Evolutionary conservation across 92 coral and sea anemone genomes (phyloP).

Genomic region (Pocillopora grandis): DNA sequence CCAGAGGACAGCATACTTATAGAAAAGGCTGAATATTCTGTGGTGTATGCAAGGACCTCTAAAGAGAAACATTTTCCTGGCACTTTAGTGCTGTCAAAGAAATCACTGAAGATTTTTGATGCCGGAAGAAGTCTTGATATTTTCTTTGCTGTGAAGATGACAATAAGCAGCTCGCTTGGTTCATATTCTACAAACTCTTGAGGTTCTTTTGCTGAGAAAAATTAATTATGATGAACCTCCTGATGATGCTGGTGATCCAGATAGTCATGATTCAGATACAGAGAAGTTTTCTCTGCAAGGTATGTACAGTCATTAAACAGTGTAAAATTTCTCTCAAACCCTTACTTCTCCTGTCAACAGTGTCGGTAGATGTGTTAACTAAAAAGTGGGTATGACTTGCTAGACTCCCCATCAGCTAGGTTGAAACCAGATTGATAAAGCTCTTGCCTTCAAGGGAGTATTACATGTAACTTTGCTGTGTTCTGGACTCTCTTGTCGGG

Average conservation of each 20-base stretch:
- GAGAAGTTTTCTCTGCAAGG: constrained; percentile 15
- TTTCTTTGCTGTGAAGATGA: constrained; percentile 57
- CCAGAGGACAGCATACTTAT: constrained; percentile 42
- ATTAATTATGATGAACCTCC: constrained; percentile 77
- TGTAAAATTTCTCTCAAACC: no score
- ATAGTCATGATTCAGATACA: constrained; percentile 37
- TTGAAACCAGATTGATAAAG: no score
- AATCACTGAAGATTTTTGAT: constrained; percentile 62
- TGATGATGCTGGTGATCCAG: constrained; percentile 22
- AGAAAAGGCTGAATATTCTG: constrained; percentile 45
- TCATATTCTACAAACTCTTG: constrained; percentile 70
- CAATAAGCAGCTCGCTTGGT: constrained; percentile 84
- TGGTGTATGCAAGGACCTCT: no score
- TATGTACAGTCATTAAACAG: neutral
- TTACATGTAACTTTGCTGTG: no score
- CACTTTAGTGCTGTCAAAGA: constrained; percentile 37
- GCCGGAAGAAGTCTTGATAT: constrained; percentile 53
- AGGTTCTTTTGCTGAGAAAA: constrained; percentile 71
- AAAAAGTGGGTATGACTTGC: no score
- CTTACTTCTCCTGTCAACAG: no score
- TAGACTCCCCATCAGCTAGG: no score
- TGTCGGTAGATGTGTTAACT: no score
- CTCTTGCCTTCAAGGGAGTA: no score
- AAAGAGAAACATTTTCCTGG: no score
- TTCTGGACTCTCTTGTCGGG: no score